Conservation (phyloP, 2,113 vertebrate species). For the Myiozetetes cayanensis region DNA sequence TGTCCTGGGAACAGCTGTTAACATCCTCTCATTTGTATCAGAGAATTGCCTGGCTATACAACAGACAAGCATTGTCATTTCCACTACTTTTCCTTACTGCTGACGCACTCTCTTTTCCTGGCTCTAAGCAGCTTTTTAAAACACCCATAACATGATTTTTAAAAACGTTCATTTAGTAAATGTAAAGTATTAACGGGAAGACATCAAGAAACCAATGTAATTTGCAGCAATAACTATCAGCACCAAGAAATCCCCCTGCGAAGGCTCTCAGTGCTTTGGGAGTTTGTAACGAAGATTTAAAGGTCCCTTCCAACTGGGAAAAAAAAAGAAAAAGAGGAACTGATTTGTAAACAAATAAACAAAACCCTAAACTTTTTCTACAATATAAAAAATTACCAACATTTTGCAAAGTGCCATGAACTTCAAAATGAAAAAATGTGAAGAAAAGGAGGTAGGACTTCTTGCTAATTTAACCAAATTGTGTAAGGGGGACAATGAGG, state of each 20-base stretch:
- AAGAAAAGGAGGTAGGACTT: background rate
- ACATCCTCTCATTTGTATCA: background rate
- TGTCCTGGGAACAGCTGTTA: background rate
- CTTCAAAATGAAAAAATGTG: background rate
- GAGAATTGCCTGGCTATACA: background rate
- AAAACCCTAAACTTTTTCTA: background rate
- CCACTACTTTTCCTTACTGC: background rate
- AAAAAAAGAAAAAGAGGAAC: background rate
- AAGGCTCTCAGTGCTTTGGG: background rate
- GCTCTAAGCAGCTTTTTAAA: background rate
- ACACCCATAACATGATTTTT: background rate
- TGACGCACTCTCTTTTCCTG: background rate
- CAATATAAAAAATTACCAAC: background rate
- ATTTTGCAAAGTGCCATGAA: background rate
- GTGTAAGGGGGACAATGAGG: background rate
- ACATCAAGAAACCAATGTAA: background rate
- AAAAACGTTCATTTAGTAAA: background rate
- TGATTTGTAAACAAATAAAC: background rate
- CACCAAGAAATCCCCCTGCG: background rate
- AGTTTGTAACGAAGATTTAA: background rate
- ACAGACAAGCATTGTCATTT: background rate
- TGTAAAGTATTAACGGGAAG: background rate
- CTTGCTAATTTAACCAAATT: background rate
- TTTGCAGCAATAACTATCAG: background rate
- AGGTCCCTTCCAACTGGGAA: background rate